Evolutionary conservation across 2,888 invertebrate genomes (phyloP).

Genomic region (Flexamia atlantica): DNA sequence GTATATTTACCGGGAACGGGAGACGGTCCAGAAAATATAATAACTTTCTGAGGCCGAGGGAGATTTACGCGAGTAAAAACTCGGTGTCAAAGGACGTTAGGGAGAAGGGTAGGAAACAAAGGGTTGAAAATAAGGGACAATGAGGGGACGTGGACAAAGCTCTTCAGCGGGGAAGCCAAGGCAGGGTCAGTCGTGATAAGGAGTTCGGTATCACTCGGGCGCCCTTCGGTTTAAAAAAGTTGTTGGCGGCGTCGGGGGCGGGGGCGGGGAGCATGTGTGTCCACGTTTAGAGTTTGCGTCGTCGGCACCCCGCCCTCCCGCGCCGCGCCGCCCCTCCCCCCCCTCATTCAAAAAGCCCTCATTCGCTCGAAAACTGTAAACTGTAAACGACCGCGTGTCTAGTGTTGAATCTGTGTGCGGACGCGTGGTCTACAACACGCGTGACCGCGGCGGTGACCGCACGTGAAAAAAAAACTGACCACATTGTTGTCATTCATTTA

Average conservation of each 20-base stretch:
- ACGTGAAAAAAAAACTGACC: constrained; percentile 23
- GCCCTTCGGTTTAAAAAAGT: constrained; percentile 68
- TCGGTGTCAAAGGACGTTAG: constrained; percentile 60
- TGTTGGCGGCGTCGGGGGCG: constrained; percentile 72
- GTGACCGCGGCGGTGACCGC: constrained; percentile 49
- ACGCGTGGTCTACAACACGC: constrained; percentile 46
- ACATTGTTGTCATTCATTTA: constrained; percentile 20
- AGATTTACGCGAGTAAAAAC: constrained; percentile 59
- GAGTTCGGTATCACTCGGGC: constrained; percentile 63
- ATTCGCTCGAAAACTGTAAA: constrained; percentile 66
- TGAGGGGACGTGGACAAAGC: constrained; percentile 51
- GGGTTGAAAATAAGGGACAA: constrained; percentile 62
- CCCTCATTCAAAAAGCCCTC: constrained; percentile 65
- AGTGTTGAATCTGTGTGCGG: constrained; percentile 58
- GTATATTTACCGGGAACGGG: constrained; percentile 47
- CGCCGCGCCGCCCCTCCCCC: constrained; percentile 65
- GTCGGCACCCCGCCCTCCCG: constrained; percentile 64
- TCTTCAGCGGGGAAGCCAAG: constrained; percentile 54
- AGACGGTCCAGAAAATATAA: constrained; percentile 61
- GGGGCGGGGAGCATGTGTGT: constrained; percentile 72
- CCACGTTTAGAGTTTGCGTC: constrained; percentile 70
- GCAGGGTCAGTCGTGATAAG: constrained; percentile 65
- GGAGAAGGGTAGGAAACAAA: constrained; percentile 66
- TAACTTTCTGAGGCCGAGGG: constrained; percentile 58
- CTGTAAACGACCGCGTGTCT: constrained; percentile 62